A percentile compares a stretch with the other conserved stretches of the same genome.
These are phyloP conservation scores for Pteropus alecto DNA, from an alignment of 2,113 vertebrate genomes.

Conservation along the genomic window DNA sequence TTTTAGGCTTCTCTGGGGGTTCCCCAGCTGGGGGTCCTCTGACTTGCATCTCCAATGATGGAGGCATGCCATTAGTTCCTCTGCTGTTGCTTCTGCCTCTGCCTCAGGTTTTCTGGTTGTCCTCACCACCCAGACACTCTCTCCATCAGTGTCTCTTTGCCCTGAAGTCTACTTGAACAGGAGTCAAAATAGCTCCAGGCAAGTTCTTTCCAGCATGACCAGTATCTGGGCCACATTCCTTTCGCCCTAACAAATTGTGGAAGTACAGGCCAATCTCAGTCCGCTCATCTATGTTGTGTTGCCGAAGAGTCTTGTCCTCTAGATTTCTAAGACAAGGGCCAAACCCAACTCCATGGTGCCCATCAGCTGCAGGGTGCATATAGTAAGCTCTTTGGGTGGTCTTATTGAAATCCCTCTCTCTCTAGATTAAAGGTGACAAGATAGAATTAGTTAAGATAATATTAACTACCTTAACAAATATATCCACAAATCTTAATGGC, in stretches of 20 bases:
- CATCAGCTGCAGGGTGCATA: not conserved
- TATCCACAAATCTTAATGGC: not conserved
- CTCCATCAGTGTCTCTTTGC: not conserved
- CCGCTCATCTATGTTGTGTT: not conserved
- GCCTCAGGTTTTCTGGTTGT: not conserved
- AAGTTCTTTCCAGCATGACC: not conserved
- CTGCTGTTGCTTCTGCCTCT: not conserved
- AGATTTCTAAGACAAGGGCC: not conserved
- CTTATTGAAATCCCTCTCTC: not conserved
- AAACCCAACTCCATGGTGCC: not conserved
- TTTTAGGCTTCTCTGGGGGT: not conserved
- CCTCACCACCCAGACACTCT: not conserved
- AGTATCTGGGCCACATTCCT: not conserved
- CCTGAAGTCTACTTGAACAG: not conserved
- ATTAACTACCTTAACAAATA: conserved; percentile 1
- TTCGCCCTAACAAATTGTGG: not conserved
- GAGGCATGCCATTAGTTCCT: not conserved
- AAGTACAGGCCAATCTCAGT: not conserved
- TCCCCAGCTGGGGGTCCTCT: not conserved
- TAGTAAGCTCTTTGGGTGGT: not conserved
- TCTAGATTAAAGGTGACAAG: not conserved
- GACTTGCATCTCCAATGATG: not conserved
- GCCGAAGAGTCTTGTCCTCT: not conserved
- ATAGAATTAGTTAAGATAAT: not conserved
- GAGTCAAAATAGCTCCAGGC: not conserved